Evolutionary conservation across 2,113 vertebrate genomes (phyloP), one percentile per base, ranked within the genome.

Genomic region (Synodontis membranacea): DNA sequence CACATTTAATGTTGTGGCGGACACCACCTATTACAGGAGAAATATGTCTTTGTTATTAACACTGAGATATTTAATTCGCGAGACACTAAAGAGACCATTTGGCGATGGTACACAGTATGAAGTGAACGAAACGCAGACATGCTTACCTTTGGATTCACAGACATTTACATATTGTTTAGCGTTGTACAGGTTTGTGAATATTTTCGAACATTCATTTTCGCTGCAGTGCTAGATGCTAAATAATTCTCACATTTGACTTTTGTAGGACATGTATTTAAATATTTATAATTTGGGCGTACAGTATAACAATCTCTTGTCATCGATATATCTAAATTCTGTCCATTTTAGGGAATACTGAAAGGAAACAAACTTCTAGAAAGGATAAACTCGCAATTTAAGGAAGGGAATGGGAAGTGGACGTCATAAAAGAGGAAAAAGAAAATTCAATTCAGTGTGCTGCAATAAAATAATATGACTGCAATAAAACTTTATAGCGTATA

Each of bases 401-500:
- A 90, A 90, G 79, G 91, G 92, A 92, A 91, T 92, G 90, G 94
- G 92, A 95, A 94, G 95, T 91, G 94, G 93, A 94, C 94, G 94
- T 96, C 95, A 95, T 97, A 96, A 97, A 97, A 92, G 90, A 91
- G 90, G 86, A 91, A 88, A 91, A 93, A 94, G 94, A 95, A 96
- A 96, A 97, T 95, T 93, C 96, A 94, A 92, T 91, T 96, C 95
- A 92, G 95, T 93, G 96, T 87, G 94, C 95, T 90, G 97, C 96
- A 96, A 96, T 99, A 99, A 99, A 99, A 98, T 95, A 97, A 99
- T 98, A 99, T 98, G 97, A 97, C 96, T 95, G 96, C 96, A 95
- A 97, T 99, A 99, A 99, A 99, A 98, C 94, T 99, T 99, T 99
- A 99, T 98, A 96, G 98, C 96, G 97, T 97, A 98, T 97, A 98